Evolutionary conservation across 1,140 invertebrate species (phyloP).

Genomic region (Saxidomus purpurata): DNA sequence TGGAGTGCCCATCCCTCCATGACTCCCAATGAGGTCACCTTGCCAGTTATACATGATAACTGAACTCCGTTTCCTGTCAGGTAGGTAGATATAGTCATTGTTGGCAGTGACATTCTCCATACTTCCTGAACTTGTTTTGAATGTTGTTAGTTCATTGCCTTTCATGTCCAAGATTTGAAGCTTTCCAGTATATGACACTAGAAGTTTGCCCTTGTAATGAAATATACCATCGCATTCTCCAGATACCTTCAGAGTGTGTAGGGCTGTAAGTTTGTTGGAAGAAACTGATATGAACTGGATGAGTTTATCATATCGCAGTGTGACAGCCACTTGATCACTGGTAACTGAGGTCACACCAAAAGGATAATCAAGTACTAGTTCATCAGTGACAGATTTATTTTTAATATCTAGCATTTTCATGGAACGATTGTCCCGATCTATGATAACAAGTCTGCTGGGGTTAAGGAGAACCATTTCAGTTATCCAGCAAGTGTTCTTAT

Average conservation of each 20-base stretch:
- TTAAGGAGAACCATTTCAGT: not conserved
- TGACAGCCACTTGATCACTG: not conserved
- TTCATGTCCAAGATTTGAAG: not conserved
- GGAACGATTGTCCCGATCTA: not conserved
- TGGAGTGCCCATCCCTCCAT: not conserved
- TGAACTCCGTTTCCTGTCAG: not conserved
- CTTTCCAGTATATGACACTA: not conserved
- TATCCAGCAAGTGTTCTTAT: not conserved
- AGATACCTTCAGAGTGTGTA: not conserved
- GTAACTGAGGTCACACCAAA: not conserved
- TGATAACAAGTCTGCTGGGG: not conserved
- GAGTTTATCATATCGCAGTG: not conserved
- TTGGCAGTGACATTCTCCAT: not conserved
- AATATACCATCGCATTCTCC: not conserved
- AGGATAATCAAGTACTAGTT: not conserved
- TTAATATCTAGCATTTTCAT: not conserved
- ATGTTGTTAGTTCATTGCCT: not conserved
- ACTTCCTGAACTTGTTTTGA: not conserved
- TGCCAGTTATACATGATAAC: not conserved
- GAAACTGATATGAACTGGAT: not conserved
- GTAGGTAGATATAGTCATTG: not conserved
- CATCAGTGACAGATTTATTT: not conserved
- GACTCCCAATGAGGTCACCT: not conserved
- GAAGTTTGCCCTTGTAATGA: not conserved
- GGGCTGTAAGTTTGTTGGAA: not conserved